Evolutionary conservation across 2,113 vertebrate species (phyloP).

Genomic region (Baryphthengus martii): DNA sequence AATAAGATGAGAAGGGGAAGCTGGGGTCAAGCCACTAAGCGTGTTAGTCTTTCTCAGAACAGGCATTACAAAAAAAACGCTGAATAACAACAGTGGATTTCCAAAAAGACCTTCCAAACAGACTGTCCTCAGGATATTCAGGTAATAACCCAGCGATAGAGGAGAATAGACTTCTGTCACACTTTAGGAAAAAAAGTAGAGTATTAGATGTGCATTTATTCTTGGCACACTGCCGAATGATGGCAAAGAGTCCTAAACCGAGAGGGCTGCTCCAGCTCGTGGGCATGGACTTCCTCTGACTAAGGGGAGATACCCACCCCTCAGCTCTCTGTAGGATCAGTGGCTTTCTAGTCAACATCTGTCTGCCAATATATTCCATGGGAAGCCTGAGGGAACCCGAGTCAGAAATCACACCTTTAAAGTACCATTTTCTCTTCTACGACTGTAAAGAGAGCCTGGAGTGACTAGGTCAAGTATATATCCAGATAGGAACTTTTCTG

Average conservation of each 20-base stretch:
- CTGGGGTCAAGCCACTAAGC: not conserved
- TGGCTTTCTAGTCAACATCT: not conserved
- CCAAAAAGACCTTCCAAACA: not conserved
- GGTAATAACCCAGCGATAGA: not conserved
- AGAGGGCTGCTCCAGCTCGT: not conserved
- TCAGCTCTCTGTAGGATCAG: accelerated
- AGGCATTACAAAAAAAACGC: not conserved
- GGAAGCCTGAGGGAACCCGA: not conserved
- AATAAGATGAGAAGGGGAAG: not conserved
- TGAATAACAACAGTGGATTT: not conserved
- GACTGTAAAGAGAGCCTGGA: not conserved
- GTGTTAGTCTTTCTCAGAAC: not conserved
- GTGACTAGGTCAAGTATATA: not conserved
- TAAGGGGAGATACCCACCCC: not conserved
- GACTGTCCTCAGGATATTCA: not conserved
- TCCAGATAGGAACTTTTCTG: not conserved
- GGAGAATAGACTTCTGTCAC: not conserved
- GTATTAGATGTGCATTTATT: not conserved
- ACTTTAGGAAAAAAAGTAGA: not conserved
- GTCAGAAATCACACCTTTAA: not conserved
- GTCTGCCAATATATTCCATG: not conserved
- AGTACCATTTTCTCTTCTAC: not conserved
- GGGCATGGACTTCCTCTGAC: not conserved
- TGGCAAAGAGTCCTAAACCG: not conserved
- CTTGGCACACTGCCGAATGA: not conserved